Evolutionary conservation across 1,140 invertebrate genomes (phyloP).

Genomic region (Andrena cerasifolii): DNA sequence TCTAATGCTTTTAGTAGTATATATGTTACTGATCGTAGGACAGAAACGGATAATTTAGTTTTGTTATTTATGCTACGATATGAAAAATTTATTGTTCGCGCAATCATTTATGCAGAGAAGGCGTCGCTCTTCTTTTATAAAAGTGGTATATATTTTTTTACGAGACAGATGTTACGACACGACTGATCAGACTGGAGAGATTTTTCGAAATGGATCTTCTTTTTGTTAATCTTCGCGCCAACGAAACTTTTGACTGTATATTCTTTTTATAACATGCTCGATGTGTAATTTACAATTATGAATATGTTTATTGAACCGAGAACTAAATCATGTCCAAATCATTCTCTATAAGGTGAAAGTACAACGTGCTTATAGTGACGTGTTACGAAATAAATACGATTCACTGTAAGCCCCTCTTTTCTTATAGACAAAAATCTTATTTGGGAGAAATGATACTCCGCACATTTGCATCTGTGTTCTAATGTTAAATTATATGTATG

Average conservation of each 20-base stretch:
- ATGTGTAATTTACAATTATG: slow-evolving; percentile 21
- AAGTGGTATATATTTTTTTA: slow-evolving; percentile 12
- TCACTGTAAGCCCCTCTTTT: slow-evolving; percentile 42
- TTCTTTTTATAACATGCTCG: slow-evolving; percentile 6
- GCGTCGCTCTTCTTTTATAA: neutral
- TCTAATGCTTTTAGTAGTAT: neutral
- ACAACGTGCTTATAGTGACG: slow-evolving; percentile 44
- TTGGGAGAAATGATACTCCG: slow-evolving; percentile 14
- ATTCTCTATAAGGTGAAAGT: slow-evolving; percentile 46
- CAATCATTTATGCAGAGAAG: slow-evolving; percentile 11
- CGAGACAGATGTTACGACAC: neutral
- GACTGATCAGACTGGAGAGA: slow-evolving; percentile 21
- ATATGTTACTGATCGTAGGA: neutral
- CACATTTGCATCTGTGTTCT: slow-evolving; percentile 57
- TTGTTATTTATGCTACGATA: neutral
- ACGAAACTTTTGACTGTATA: neutral
- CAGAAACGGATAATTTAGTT: slow-evolving; percentile 5
- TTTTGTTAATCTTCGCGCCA: neutral
- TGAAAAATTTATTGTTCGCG: slow-evolving; percentile 4
- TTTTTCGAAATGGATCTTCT: too few species aligned
- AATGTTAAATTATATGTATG: slow-evolving; percentile 76
- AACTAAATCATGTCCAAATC: slow-evolving; percentile 37
- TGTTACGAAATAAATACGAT: slow-evolving; percentile 13
- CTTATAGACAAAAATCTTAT: slow-evolving; percentile 21
- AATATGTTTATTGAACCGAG: slow-evolving; percentile 2